Evolutionary conservation across 2,888 invertebrate species (phyloP).

Genomic region (Xestia c-nigrum): DNA sequence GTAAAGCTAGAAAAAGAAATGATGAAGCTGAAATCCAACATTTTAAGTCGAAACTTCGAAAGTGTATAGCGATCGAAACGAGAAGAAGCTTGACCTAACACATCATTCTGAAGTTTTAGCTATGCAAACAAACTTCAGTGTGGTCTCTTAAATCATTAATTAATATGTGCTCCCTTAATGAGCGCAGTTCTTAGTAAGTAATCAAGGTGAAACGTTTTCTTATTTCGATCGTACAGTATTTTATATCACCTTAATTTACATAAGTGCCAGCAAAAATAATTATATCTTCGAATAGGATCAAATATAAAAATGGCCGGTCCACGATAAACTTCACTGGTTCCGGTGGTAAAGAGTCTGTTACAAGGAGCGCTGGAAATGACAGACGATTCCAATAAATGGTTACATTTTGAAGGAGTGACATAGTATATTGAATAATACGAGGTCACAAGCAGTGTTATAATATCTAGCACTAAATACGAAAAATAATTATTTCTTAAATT

Average conservation of each 20-base stretch:
- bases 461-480: neutral
- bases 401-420: constrained; percentile 5
- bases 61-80: constrained; percentile 1
- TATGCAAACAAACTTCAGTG: constrained; percentile 2
- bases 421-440: neutral
- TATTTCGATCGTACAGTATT: constrained; percentile 7
- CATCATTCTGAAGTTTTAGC: neutral
- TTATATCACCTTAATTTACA: constrained; percentile 30
- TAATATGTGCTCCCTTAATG: neutral
- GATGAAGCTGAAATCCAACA: neutral
- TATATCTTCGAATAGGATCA: constrained; percentile 62
- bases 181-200: neutral
- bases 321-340: constrained; percentile 51
- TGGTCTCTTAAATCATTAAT: neutral
- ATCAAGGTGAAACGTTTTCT: constrained; percentile 3
- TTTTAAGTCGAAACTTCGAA: neutral
- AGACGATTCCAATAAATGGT: constrained; percentile 19
- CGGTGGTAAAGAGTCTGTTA: constrained; percentile 25
- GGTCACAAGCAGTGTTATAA: too few species aligned
- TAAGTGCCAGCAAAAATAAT: constrained; percentile 61
- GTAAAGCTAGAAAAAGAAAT: neutral
- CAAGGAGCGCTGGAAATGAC: constrained; percentile 35
- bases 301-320: constrained; percentile 64
- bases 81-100: constrained; percentile 6
- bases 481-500: neutral